Evolutionary conservation across 2,888 invertebrate genomes (phyloP), one percentile per base, ranked within the genome.

Genomic region (Catocala sponsa): DNA sequence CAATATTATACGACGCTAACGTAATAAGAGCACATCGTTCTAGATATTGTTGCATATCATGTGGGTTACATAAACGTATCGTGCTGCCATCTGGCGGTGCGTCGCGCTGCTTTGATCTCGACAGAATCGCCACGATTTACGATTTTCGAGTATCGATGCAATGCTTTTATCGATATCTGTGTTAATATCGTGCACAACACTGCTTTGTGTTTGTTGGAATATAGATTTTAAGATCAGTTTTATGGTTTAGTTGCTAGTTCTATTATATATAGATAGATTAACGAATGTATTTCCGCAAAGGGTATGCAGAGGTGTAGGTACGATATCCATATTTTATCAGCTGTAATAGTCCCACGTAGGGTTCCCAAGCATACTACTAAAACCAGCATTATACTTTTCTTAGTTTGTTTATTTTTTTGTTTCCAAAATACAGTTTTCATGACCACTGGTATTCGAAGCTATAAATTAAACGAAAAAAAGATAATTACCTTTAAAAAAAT

Each of bases 41-140:
- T 52, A 35, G 10, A 43, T 44, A 59, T 54, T 38, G 62, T 70
- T 70, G 58, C 15, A 42, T 63, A 58, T 44, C n/a, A 76, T 74
- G 59, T 70, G 56, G 70, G 72, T 76, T 72, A 76, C 58, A 70
- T 62, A 72, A 74, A 71, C 65, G 74, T 65, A 66, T 63, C 64
- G 70, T 44, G 62, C 32, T 47, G 60, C 68, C 70, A 76, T 76
- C 76, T 76, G 72, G 76, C 41, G 60, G 41, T 25, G 51, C 55
- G 51, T 13, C 54, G 51, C 59, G 59, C 32, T 50, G 63, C 76
- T 76, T 76, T 76, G 76, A 77, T 77, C 73, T 71, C 55, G 13
- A 38, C 32, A 46, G 15, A 50, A 54, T 62, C 52, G 52, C 52
- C 63, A 57, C 63, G 63, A 66, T 65, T 49, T 56, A 59, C 9